Base-by-base conservation (phyloP, 2,113 vertebrate genomes). In the Clarias macrocephalus region DNA sequence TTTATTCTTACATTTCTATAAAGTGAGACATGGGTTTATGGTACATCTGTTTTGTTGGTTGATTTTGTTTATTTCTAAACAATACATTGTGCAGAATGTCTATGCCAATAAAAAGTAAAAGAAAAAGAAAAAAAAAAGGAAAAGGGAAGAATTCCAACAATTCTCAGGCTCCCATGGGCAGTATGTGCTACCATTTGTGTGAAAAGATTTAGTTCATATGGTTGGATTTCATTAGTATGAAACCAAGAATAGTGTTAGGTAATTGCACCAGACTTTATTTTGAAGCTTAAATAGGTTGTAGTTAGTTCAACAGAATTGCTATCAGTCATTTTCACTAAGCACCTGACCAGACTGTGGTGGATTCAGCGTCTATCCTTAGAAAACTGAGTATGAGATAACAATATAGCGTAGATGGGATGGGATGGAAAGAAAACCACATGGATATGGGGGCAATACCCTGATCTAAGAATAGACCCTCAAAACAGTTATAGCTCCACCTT, bases 41-140 rank as follows among this genome's bases (percentile, higher is more conserved):
- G 48, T 48, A 73, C 81, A 88, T 87, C 48, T 68, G 30, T 83
- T 56, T 57, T 16, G 21, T 77, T 42, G 15, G 30, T 88, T 79
- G 42, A n/a, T 65, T 76, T 63, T 77, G 13, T 87, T 77, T 60
- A 80, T 87, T 75, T 65, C n/a, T 57, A 57, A 21, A 60, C 6
- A 87, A 28, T 28, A 79, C 3, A 48, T 25, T 68, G 42, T 42
- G 33, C 6, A 28, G 30, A 52, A 75, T 84, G 70, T 42, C 56
- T 30, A 56, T 84, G 70, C n/a, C 56, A 21, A 56, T 5, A 19
- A 25, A 68, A 28, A 21, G 75, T 11, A 15, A 48, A 19, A 10
- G 4, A 79, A 79, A 28, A 77, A 76, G 62, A 80, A 80, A 80
- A 59, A 3, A 21, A 2, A 10, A 80, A 23, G 28, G 57, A 3